A percentile compares a stretch with the other conserved stretches of the same genome.
Evolutionary conservation across 92 coral and sea anemone species (phyloP).

Genomic region (Galaxea fascicularis): DNA sequence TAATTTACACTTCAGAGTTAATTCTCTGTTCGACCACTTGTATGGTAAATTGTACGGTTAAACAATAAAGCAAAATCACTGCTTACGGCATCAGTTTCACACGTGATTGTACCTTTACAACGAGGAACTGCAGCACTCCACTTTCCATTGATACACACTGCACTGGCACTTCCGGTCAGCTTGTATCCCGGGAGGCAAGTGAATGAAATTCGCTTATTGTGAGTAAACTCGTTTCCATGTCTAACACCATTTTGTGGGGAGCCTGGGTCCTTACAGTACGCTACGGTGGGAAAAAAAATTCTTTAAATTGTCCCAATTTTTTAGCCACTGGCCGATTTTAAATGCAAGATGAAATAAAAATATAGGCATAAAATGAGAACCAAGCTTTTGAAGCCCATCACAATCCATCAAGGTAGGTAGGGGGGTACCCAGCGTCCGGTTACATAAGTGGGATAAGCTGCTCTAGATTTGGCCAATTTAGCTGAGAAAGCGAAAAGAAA

Average conservation of each 20-base stretch:
- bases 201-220: conserved; percentile 63
- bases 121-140: conserved; percentile 67
- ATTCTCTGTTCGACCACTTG: no score
- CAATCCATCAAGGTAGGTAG: no score
- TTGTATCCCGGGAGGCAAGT: conserved; percentile 70
- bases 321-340: background rate
- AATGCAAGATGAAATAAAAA: no score
- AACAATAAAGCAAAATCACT: no score
- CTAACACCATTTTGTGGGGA: conserved; percentile 81
- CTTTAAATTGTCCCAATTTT: background rate
- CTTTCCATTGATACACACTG: conserved; percentile 54
- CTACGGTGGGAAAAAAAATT: background rate
- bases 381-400: no score
- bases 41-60: no score
- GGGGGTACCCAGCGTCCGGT: no score
- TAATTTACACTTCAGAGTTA: no score
- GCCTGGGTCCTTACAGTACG: conserved; percentile 87
- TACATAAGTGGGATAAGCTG: no score
- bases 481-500: no score
- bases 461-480: no score
- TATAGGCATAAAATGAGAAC: no score
- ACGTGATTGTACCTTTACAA: conserved; percentile 57
- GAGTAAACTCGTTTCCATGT: conserved; percentile 73
- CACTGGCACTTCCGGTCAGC: conserved; percentile 60
- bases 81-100: background rate